Conservation (phyloP, 2,888 invertebrate genomes). For the Eueremaeus valkanovi region DNA sequence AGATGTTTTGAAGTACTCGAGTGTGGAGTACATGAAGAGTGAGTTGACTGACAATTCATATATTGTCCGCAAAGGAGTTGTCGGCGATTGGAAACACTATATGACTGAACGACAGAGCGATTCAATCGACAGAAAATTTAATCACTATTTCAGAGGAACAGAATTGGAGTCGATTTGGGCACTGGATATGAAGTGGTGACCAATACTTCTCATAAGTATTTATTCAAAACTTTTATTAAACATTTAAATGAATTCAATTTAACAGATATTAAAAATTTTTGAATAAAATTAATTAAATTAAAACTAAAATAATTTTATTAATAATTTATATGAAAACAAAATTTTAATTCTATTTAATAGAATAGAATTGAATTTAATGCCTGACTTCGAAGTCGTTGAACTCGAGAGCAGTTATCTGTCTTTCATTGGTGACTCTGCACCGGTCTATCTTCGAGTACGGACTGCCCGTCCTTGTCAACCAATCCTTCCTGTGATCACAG, state of each 20-base stretch:
- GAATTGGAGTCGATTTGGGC: slow-evolving; percentile 38
- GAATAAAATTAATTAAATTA: not conserved
- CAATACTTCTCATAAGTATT: too few species aligned
- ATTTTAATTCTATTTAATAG: not conserved
- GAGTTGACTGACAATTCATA: not conserved
- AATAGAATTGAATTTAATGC: not conserved
- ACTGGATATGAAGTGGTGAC: not conserved
- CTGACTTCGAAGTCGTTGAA: slow-evolving; percentile 41
- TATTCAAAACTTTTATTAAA: too few species aligned
- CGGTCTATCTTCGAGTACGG: slow-evolving; percentile 42
- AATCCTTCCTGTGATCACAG: too few species aligned
- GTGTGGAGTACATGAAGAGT: not conserved
- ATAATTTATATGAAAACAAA: not conserved
- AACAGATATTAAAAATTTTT: not conserved
- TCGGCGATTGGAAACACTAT: slow-evolving; percentile 54
- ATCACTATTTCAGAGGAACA: slow-evolving; percentile 37
- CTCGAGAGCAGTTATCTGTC: slow-evolving; percentile 41
- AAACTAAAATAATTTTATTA: not conserved
- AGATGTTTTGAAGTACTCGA: not conserved
- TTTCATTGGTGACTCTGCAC: slow-evolving; percentile 42
- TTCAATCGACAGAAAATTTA: slow-evolving; percentile 39
- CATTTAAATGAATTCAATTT: too few species aligned
- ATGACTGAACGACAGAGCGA: slow-evolving; percentile 50
- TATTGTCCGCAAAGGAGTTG: slow-evolving; percentile 49
- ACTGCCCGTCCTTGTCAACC: slow-evolving; percentile 43